Conservation (phyloP, 2,113 vertebrate species). For the Bothrops jararaca region DNA sequence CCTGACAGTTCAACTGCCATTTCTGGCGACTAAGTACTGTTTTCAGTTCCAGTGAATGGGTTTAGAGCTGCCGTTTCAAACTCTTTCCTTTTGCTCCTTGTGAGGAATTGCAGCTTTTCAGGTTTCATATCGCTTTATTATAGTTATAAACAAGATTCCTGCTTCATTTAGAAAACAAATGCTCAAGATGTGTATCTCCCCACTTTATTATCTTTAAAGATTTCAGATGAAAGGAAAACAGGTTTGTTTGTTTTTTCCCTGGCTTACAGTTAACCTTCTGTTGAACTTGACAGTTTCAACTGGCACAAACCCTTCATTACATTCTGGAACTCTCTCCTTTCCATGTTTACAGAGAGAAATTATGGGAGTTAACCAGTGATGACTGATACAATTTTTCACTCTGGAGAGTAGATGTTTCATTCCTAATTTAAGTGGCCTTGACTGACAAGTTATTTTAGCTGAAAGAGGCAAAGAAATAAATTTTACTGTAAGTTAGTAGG, state of each 20-base stretch:
- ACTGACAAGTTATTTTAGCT: conserved; percentile 22
- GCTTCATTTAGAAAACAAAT: conserved; percentile 18
- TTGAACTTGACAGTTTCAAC: conserved; percentile 32
- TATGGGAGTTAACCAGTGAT: conserved; percentile 9
- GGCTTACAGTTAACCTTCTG: conserved; percentile 37
- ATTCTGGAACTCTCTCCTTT: conserved; percentile 30
- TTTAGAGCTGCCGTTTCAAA: not conserved
- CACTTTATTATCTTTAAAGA: conserved; percentile 1
- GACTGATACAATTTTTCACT: conserved; percentile 25
- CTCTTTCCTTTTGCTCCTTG: not conserved
- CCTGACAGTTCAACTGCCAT: conserved; percentile 2
- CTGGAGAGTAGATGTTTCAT: not conserved
- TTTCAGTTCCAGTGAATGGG: not conserved
- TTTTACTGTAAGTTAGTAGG: not conserved
- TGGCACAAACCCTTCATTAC: conserved; percentile 2
- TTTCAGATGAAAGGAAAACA: conserved; percentile 9
- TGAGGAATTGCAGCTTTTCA: not conserved
- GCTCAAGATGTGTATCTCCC: not conserved
- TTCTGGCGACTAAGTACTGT: not conserved
- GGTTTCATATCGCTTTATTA: not conserved
- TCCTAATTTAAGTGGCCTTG: not conserved
- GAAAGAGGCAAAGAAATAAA: not conserved
- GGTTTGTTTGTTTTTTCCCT: not conserved
- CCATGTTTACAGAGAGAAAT: conserved; percentile 21
- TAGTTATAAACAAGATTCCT: conserved; percentile 10